Evolutionary conservation across 2,888 invertebrate genomes (phyloP), one percentile per base, ranked within the genome.

Genomic region (Campoletis raptor): DNA sequence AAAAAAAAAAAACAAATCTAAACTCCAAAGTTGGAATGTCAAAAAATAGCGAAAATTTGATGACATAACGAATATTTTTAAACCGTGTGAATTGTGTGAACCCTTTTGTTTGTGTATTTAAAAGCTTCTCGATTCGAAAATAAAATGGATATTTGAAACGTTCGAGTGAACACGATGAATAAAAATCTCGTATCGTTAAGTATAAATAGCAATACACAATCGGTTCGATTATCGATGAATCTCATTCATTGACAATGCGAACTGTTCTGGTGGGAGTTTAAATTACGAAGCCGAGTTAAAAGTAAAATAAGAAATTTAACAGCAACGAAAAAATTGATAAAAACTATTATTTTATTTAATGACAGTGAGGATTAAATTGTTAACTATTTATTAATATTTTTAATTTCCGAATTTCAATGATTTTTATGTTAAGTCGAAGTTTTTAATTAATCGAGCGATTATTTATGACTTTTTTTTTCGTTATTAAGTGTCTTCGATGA

Each of bases 101-200:
- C 83, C 72, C 48, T 78, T 78, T 83, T 40, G 72, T 83, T 83
- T 64, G 66, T 42, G 15, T 52, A 37, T 83, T 64, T 30, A 64
- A 72, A 72, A 30, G 70, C 66, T 77, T 40, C 76, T 52, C 64
- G 77, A 64, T 77, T 48, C 30, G 77, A 24, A 48, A 24, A 24
- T 30, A 54, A 67, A 74, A 83, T 70, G 24, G 52, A 72, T 48
- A 54, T 42, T 66, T 52, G 77, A 52, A 78, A 78, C 83, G 83
- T 83, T 72, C 78, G 83, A 83, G 77, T 52, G 83, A 83, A 42
- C 78, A 83, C 83, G 78, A 78, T 78, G 83, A 83, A 83, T 83
- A 66, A 78, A 52, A 72, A 69, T 54, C 74, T 12, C 8, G n/a
- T 15, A 61, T 30, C 30, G 61, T 61, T 24, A 30, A 61, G 61